Conservation (phyloP, 2,113 vertebrate genomes). For the Triplophysa tibetana region DNA sequence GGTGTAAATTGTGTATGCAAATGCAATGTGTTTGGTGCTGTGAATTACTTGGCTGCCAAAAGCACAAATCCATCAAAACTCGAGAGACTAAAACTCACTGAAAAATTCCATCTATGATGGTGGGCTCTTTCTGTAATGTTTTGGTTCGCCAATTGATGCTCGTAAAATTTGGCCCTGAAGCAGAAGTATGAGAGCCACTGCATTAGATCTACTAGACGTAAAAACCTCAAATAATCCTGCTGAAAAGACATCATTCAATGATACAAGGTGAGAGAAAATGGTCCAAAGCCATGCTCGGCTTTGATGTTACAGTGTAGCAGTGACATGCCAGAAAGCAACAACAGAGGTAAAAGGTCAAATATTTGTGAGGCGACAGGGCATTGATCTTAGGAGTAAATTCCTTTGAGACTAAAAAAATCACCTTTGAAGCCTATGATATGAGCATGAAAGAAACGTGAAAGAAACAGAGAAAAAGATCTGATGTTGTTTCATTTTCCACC, state of each 20-base stretch:
- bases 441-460: background rate
- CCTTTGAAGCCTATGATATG: background rate
- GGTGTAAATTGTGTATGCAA: too few relatives aligned
- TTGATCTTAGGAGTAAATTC: conserved; percentile 34
- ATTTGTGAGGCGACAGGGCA: conserved; percentile 15
- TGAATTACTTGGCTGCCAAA: too few relatives aligned
- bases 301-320: conserved; percentile 38
- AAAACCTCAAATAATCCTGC: background rate
- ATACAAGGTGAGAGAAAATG: conserved; percentile 46
- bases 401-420: background rate
- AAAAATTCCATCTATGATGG: too few relatives aligned
- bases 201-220: background rate
- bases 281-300: conserved; percentile 14
- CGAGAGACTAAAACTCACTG: too few relatives aligned
- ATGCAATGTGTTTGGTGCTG: too few relatives aligned
- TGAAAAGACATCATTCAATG: background rate
- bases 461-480: background rate
- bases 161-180: too few relatives aligned
- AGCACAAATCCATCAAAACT: too few relatives aligned
- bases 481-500: background rate
- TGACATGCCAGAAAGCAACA: conserved; percentile 42
- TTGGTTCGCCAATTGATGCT: too few relatives aligned
- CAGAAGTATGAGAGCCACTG: too few relatives aligned
- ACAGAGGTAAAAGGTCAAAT: conserved; percentile 38
- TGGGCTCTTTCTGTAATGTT: too few relatives aligned